These are phyloP conservation scores for Cyrtodaria siliqua DNA, from an alignment of 2,888 invertebrate species.

Conservation along the genomic window DNA sequence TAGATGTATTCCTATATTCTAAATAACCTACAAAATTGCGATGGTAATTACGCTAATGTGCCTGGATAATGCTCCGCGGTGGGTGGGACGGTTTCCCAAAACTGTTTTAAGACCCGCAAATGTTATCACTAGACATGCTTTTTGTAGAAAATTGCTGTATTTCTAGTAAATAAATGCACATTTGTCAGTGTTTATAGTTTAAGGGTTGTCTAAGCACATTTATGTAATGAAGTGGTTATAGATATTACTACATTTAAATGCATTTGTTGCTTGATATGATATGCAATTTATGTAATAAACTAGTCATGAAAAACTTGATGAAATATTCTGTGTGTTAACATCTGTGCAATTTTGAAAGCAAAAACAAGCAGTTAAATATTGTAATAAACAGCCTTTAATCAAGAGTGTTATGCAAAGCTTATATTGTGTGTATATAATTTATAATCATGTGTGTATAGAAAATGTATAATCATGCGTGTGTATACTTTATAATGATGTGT, in stretches of 20 bases:
- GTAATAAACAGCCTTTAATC: too few species aligned
- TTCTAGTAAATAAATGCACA: conserved; percentile 31
- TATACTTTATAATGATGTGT: too few species aligned
- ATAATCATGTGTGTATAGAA: too few species aligned
- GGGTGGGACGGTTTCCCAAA: conserved; percentile 54
- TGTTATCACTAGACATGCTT: conserved; percentile 22
- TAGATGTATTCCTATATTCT: conserved; percentile 54
- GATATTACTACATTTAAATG: conserved; percentile 16
- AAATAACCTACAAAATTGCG: conserved; percentile 55
- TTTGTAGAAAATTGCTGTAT: conserved; percentile 37
- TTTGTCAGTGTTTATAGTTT: conserved; percentile 44
- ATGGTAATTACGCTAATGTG: conserved; percentile 62
- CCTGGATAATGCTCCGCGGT: conserved; percentile 43
- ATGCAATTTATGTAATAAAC: too few species aligned
- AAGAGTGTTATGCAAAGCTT: too few species aligned
- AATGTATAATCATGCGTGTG: too few species aligned
- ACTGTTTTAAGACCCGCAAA: conserved; percentile 28
- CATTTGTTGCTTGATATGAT: too few species aligned
- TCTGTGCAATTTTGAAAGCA: too few species aligned
- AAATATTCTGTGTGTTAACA: too few species aligned
- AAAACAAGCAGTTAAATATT: too few species aligned
- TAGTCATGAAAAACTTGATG: too few species aligned
- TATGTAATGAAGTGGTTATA: conserved; percentile 32
- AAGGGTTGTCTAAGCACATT: conserved; percentile 23
- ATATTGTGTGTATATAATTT: too few species aligned